Evolutionary conservation across 2,888 invertebrate genomes (phyloP).

Genomic region (Eristalinus sepulchralis): DNA sequence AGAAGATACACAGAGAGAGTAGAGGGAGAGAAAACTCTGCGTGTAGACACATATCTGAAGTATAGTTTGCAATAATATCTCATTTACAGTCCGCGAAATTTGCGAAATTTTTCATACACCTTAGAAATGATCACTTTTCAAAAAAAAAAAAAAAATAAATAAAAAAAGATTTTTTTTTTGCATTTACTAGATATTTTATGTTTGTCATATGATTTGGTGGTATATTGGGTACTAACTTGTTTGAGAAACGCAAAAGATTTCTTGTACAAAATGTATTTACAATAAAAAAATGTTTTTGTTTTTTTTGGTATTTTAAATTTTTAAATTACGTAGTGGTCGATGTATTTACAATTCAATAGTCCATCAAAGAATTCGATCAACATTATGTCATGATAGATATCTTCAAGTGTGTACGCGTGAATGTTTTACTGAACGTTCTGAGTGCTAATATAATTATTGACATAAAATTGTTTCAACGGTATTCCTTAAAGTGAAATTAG

Average conservation of each 20-base stretch:
- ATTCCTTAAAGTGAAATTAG: neutral
- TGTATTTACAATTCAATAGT: constrained; percentile 61
- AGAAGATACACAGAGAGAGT: constrained; percentile 12
- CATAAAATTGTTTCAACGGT: neutral
- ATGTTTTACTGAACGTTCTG: neutral
- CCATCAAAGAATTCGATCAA: neutral
- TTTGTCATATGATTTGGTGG: constrained; percentile 9
- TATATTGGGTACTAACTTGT: constrained; percentile 1
- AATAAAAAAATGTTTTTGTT: constrained; percentile 17
- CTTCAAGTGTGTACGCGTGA: neutral
- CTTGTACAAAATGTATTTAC: constrained; percentile 50
- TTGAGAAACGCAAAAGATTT: constrained; percentile 18
- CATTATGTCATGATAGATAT: neutral
- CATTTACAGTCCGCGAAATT: constrained; percentile 20
- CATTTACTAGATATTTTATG: neutral
- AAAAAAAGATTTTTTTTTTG: neutral
- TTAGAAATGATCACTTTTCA: neutral
- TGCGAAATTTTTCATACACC: neutral
- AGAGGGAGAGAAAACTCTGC: constrained; percentile 50
- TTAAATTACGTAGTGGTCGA: constrained; percentile 67
- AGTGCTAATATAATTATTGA: neutral
- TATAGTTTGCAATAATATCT: constrained; percentile 5
- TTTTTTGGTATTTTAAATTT: constrained; percentile 5
- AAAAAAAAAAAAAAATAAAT: neutral
- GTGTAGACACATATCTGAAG: constrained; percentile 37